Evolutionary conservation across 2,113 vertebrate genomes (phyloP).

Genomic region (Grammomys dolichurus): DNA sequence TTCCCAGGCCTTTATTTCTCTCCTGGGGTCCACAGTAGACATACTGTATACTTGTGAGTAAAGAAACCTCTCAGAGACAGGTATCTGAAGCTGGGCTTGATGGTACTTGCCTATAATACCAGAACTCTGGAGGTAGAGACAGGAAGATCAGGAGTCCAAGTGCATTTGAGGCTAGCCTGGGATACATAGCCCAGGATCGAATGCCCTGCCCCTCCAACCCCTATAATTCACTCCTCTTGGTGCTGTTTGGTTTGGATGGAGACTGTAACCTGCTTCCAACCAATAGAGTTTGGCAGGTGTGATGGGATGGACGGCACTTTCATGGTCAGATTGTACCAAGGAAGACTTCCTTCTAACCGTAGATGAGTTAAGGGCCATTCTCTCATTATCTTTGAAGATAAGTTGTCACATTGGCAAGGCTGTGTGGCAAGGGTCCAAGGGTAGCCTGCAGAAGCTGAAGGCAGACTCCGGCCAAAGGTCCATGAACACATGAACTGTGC

Average conservation of each 20-base stretch:
- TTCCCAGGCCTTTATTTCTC: not conserved
- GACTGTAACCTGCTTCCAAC: not conserved
- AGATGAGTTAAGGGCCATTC: not conserved
- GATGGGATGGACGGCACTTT: not conserved
- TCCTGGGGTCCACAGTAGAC: not conserved
- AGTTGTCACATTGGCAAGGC: not conserved
- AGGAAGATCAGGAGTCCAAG: not conserved
- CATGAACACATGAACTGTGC: not conserved
- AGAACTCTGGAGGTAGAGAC: not conserved
- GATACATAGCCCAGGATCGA: not conserved
- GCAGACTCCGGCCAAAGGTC: not conserved
- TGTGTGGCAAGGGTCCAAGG: not conserved
- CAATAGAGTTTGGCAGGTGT: not conserved
- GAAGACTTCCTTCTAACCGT: not conserved
- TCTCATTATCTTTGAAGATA: not conserved
- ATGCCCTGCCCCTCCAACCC: fast-evolving
- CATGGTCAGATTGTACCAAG: not conserved
- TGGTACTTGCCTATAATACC: not conserved
- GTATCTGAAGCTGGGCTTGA: not conserved
- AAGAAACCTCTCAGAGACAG: not conserved
- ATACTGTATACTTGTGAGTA: not conserved
- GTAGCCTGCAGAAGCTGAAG: not conserved
- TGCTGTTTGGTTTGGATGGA: not conserved
- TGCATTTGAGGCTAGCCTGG: not conserved
- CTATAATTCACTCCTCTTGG: not conserved